A percentile compares a stretch with the other conserved stretches of the same genome.
Evolutionary conservation across 2,113 vertebrate genomes (phyloP).

Genomic region (Cephalopholis sonnerati): DNA sequence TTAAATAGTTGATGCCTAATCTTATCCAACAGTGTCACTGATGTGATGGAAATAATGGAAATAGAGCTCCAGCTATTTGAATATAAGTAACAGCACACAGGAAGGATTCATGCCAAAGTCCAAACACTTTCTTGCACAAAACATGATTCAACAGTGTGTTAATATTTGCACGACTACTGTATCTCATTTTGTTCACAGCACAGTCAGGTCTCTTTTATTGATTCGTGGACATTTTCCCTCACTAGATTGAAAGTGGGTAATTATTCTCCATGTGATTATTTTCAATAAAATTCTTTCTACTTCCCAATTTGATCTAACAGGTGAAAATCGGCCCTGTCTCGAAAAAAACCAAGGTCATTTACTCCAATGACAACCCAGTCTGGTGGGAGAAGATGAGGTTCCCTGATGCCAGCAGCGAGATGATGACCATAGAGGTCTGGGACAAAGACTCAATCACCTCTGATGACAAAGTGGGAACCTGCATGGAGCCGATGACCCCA

Average conservation of each 20-base stretch:
- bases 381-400: background rate
- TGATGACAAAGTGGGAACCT: constrained; percentile 9
- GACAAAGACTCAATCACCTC: background rate
- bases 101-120: no score
- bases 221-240: background rate
- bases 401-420: fast-evolving
- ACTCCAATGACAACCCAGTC: fast-evolving
- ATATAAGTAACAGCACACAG: no score
- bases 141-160: no score
- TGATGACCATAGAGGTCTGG: background rate
- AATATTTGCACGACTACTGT: no score
- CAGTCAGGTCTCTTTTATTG: background rate
- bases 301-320: background rate
- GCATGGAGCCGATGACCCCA: background rate
- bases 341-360: background rate
- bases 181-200: background rate
- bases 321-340: background rate
- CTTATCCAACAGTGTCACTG: no score
- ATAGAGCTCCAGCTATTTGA: no score
- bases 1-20: no score
- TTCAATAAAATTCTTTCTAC: background rate
- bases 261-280: background rate
- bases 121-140: no score
- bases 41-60: no score
- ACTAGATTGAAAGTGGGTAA: background rate